Percentiles rank a stretch among this genome's conserved stretches.
Evolutionary conservation across 1,140 invertebrate genomes (phyloP).

Genomic region (Oreohelix idahoensis): DNA sequence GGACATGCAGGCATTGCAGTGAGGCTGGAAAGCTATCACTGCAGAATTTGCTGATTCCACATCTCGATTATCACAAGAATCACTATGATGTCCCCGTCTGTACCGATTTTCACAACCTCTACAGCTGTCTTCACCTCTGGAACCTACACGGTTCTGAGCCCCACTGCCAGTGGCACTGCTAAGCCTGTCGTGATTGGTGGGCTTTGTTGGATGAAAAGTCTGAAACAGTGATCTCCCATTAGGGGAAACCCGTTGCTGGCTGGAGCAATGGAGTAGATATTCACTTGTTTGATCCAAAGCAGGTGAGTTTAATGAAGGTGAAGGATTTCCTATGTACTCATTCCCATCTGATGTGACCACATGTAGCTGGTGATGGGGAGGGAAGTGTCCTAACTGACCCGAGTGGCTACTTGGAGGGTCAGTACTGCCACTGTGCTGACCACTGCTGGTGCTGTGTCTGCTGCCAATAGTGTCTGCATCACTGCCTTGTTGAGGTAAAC

Average conservation of each 20-base stretch:
- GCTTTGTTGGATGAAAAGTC: slow-evolving; percentile 39
- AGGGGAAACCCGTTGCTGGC: slow-evolving; percentile 7
- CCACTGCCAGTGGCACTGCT: not conserved
- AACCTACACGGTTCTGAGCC: not conserved
- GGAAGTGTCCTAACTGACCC: not conserved
- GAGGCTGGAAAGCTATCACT: not conserved
- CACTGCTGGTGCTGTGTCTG: slow-evolving; percentile 61
- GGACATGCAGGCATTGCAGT: not conserved
- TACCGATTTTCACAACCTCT: not conserved
- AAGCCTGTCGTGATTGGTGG: slow-evolving; percentile 30
- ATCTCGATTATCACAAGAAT: slow-evolving; percentile 39
- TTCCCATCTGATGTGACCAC: slow-evolving; percentile 20
- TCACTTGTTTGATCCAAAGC: not conserved
- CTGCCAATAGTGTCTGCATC: slow-evolving; percentile 65
- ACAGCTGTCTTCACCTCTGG: not conserved
- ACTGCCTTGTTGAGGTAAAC: slow-evolving; percentile 63
- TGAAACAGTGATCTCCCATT: slow-evolving; percentile 23
- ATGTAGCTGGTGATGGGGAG: not conserved
- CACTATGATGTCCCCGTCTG: slow-evolving; percentile 10
- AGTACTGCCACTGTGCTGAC: slow-evolving; percentile 30
- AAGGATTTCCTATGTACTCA: slow-evolving; percentile 5
- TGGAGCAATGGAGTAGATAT: not conserved
- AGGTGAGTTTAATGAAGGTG: not conserved
- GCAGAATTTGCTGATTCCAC: slow-evolving; percentile 1
- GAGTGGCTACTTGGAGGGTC: slow-evolving; percentile 33